Conservation (phyloP, 2,113 vertebrate species). For the Mungos mungo region DNA sequence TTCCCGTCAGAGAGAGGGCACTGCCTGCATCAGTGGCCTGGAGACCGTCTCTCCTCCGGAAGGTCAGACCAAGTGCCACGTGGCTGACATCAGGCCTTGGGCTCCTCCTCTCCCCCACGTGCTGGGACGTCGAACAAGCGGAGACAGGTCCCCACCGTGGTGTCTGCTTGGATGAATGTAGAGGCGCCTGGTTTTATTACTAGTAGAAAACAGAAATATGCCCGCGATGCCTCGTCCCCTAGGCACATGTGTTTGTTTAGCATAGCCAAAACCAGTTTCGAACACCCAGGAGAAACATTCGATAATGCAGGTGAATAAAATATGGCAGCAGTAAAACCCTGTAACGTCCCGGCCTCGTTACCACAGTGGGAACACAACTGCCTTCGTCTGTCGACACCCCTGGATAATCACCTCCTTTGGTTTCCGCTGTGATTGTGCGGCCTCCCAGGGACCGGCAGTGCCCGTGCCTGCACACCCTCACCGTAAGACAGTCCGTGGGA, state of each 20-base stretch:
- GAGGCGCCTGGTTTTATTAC: background rate
- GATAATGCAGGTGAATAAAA: background rate
- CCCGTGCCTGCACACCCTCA: accelerated
- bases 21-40: accelerated
- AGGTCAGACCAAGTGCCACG: background rate
- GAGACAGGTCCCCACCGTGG: accelerated
- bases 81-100: background rate
- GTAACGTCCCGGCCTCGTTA: background rate
- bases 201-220: background rate
- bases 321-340: background rate
- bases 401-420: background rate
- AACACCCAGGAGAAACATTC: background rate
- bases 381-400: too few relatives aligned
- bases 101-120: accelerated
- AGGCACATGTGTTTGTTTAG: background rate
- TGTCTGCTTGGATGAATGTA: background rate
- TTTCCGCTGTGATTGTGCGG: background rate
- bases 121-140: accelerated
- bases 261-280: background rate
- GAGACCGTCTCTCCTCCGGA: background rate
- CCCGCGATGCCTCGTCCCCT: background rate
- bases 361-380: accelerated
- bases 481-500: background rate
- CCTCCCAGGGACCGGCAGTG: background rate
- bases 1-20: background rate